Evolutionary conservation across 2,797 vertebrate genomes (phyloP).

Genomic region (Hephaestus fuliginosus): DNA sequence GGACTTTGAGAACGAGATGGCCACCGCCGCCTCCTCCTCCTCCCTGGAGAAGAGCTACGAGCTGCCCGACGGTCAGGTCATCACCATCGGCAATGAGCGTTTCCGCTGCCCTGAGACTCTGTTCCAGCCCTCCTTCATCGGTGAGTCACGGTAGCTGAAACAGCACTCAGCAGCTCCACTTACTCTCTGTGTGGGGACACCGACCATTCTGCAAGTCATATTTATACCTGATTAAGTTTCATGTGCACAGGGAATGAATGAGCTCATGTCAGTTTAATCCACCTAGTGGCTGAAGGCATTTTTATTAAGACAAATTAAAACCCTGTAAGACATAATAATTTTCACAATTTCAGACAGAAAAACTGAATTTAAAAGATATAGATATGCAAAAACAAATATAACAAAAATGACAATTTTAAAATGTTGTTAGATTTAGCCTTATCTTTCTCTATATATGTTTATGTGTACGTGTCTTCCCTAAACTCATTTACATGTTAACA

Average conservation of each 20-base stretch:
- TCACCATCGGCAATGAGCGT: constrained; percentile 98
- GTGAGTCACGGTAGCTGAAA: constrained; percentile 73
- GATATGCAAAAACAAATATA: no score
- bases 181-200: neutral
- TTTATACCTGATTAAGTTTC: neutral
- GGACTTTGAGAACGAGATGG: constrained; percentile 90
- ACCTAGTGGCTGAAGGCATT: neutral
- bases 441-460: neutral
- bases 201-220: neutral
- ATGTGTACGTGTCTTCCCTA: neutral
- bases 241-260: neutral
- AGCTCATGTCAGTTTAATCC: neutral
- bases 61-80: constrained; percentile 96
- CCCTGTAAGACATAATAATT: no score
- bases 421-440: neutral
- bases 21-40: constrained; percentile 88
- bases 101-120: constrained; percentile 97
- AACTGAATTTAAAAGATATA: no score
- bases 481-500: neutral
- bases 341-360: neutral
- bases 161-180: neutral
- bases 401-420: neutral
- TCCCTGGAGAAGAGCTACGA: constrained; percentile 91
- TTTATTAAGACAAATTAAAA: neutral
- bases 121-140: constrained; percentile 96